Base-by-base conservation (phyloP, 2,113 vertebrate species). In the Megatriorchis doriae region DNA sequence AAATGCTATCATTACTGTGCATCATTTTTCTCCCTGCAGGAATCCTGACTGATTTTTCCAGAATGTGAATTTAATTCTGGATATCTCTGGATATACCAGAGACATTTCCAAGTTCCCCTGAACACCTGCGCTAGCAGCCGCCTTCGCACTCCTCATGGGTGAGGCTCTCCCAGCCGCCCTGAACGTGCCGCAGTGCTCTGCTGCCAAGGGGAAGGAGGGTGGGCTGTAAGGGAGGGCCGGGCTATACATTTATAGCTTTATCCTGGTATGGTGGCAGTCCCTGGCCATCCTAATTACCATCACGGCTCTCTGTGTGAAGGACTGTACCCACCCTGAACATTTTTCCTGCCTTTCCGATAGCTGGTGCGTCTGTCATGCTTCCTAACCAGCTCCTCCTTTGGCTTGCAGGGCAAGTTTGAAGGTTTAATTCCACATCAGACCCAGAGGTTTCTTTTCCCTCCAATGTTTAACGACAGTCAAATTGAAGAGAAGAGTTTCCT, bases 181-280 rank as follows among this genome's bases (percentile, higher is more conserved):
- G 2, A 32, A 23, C 0, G 1, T 21, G 11, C 21, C 0, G 0
- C 1, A 2, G 14, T 29, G 38, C 12, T 21, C 42, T 47, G 62
- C 45, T 71, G n/a, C 29, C 27, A 55, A 19, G 53, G 52, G 52
- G 52, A 29, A 8, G 9, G 23, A 19, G 13, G 34, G 9, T 13
- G 36, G 34, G 29, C 4, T 22, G 31, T 59, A 34, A 80, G 42
- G 10, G 21, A 11, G 15, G 48, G 43, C 17, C 55, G 7, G 50
- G 45, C 36, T 50, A 14, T 47, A 45, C 36, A 12, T 62, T 63
- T 40, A 68, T 17, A 62, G 59, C 6, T 66, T 81, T 62, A 36
- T 36, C 53, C 21, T 7, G 29, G 25, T 42, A 45, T 48, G 16
- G 45, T 56, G 58, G 32, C 43, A 72, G 38, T 9, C 32, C 47